Conservation (phyloP, 2,113 vertebrate genomes). For the Corythoichthys haematopterus region DNA sequence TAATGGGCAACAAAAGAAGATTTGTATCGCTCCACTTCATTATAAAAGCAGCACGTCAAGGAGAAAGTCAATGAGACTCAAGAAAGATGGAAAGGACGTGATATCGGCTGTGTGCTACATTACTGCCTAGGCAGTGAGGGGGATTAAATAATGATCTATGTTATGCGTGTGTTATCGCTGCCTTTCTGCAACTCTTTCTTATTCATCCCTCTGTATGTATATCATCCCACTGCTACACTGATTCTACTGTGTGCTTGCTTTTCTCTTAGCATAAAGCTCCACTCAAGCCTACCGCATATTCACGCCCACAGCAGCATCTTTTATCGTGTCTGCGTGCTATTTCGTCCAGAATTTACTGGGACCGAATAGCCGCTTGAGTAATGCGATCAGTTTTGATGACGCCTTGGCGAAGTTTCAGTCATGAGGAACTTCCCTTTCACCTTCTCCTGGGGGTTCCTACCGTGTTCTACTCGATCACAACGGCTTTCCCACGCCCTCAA, state of each 20-base stretch:
- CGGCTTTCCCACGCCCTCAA: background rate
- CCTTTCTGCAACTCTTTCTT: background rate
- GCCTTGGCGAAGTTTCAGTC: constrained; percentile 2
- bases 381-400: background rate
- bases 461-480: background rate
- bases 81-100: constrained; percentile 28
- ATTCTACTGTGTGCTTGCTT: background rate
- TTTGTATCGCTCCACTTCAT: constrained; percentile 39
- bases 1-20: constrained; percentile 29
- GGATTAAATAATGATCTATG: constrained; percentile 15
- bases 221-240: background rate
- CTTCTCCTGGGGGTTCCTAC: constrained; percentile 1
- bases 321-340: background rate
- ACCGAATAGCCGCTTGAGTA: background rate
- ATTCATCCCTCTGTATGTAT: background rate
- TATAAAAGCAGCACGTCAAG: constrained; percentile 38
- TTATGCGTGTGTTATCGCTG: background rate
- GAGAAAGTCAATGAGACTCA: constrained; percentile 42
- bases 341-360: background rate
- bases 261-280: background rate
- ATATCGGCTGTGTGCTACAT: constrained; percentile 23
- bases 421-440: background rate
- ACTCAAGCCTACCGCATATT: background rate
- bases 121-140: constrained; percentile 15
- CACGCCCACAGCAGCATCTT: background rate